Evolutionary conservation across 64 coral and sea anemone species (phyloP).

Genomic region (Pachyseris speciosa): DNA sequence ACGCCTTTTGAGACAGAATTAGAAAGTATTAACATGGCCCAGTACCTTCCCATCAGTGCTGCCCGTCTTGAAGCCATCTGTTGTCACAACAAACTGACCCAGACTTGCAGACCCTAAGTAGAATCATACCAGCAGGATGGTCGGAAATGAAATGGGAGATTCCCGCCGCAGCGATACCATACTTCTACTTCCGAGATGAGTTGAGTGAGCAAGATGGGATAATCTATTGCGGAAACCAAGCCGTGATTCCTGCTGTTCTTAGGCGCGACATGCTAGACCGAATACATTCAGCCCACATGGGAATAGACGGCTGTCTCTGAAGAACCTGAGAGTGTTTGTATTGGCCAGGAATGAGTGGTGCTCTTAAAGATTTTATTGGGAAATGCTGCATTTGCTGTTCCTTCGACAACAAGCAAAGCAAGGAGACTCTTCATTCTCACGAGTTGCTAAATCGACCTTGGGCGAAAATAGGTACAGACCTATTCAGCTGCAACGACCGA

Average conservation of each 20-base stretch:
- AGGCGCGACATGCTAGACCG: constrained; percentile 37
- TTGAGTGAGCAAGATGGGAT: constrained; percentile 31
- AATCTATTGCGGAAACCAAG: constrained; percentile 16
- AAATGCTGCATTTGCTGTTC: constrained; percentile 1
- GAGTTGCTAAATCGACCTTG: background rate
- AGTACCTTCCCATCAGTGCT: background rate
- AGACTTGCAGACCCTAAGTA: constrained; percentile 25
- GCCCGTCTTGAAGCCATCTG: background rate
- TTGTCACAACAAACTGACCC: background rate
- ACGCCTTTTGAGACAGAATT: background rate
- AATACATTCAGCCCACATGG: constrained; percentile 43
- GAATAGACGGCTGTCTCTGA: background rate
- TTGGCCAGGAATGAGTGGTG: constrained; percentile 17
- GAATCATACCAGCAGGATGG: constrained; percentile 8
- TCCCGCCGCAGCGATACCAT: background rate
- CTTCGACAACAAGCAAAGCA: background rate
- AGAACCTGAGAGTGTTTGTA: constrained; percentile 26
- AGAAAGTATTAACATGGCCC: background rate
- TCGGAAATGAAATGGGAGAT: background rate
- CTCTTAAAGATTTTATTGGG: constrained; percentile 27
- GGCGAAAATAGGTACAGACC: constrained; percentile 17
- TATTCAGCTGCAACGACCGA: background rate
- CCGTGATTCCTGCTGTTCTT: constrained; percentile 11
- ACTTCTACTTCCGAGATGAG: constrained; percentile 40
- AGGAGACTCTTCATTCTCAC: background rate